A percentile compares a stretch with the other conserved stretches of the same genome.
These are phyloP conservation scores for Anolis carolinensis DNA, from an alignment of 2,113 vertebrate genomes.

Conservation along the genomic window DNA sequence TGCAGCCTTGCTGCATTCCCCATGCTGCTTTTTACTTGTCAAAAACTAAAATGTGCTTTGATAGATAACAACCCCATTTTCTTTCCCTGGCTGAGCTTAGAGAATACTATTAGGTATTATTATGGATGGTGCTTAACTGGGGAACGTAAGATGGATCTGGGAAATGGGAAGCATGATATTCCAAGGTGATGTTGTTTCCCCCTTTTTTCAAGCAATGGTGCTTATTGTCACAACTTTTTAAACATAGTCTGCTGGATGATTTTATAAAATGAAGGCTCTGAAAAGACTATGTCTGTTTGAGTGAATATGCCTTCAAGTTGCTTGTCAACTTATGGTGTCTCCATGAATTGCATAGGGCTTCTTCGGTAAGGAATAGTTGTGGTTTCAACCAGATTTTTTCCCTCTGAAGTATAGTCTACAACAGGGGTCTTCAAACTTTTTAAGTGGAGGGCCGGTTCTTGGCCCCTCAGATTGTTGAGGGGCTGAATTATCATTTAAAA, in stretches of 20 bases:
- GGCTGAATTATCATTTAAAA: too few species aligned
- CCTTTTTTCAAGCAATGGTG: conserved; percentile 42
- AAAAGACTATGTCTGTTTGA: neutral
- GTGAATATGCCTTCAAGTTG: too few species aligned
- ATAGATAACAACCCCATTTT: conserved; percentile 86
- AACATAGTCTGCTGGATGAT: conserved; percentile 53
- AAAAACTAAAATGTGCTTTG: conserved; percentile 85
- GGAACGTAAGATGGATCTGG: conserved; percentile 74
- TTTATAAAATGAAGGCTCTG: conserved; percentile 52
- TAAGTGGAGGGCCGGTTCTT: too few species aligned
- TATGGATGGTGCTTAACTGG: conserved; percentile 81
- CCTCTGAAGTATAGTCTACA: too few species aligned
- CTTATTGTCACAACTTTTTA: conserved; percentile 52
- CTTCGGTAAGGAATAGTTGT: too few species aligned
- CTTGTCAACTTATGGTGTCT: too few species aligned
- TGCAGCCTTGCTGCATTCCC: conserved; percentile 81
- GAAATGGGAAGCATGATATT: conserved; percentile 70
- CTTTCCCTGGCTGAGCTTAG: conserved; percentile 79
- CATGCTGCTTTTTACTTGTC: conserved; percentile 83
- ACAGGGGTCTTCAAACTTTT: too few species aligned
- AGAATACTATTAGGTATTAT: conserved; percentile 83
- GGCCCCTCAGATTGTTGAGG: too few species aligned
- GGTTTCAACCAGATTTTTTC: too few species aligned
- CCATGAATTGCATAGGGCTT: too few species aligned
- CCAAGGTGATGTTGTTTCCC: conserved; percentile 40